A percentile compares a stretch with the other conserved stretches of the same genome.
Conservation (phyloP, 2,797 vertebrate species). For the Arnoldichthys spilopterus region DNA sequence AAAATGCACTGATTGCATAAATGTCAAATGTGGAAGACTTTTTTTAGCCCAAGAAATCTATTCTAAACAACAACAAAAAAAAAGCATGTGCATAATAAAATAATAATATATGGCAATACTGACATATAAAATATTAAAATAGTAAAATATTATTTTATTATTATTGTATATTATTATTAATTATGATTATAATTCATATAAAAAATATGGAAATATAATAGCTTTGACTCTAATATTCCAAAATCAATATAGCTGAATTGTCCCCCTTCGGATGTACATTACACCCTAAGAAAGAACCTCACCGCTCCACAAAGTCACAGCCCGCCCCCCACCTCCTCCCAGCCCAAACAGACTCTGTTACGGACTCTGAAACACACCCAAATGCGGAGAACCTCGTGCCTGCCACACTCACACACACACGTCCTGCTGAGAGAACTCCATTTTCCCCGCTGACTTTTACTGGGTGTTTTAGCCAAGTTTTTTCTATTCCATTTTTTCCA, state of each 20-base stretch:
- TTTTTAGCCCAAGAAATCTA: too few species aligned
- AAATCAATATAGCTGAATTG: background rate
- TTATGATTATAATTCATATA: background rate
- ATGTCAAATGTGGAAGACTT: background rate
- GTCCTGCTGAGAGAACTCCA: constrained; percentile 64
- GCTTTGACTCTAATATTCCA: too few species aligned
- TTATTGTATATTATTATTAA: background rate
- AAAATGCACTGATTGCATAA: background rate
- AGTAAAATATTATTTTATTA: background rate
- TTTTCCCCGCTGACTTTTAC: constrained; percentile 50
- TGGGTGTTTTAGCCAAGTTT: constrained; percentile 55
- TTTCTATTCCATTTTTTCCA: constrained; percentile 52
- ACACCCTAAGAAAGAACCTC: constrained; percentile 13
- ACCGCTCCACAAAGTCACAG: constrained; percentile 53
- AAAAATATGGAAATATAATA: background rate
- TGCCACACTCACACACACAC: constrained; percentile 36
- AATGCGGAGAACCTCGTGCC: constrained; percentile 55
- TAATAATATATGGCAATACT: background rate
- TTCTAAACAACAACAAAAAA: too few species aligned
- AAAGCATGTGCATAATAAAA: background rate
- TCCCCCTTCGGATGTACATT: background rate
- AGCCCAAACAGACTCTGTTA: constrained; percentile 48
- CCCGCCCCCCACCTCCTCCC: constrained; percentile 57
- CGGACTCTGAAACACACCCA: constrained; percentile 58
- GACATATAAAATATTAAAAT: background rate